Base-by-base conservation (phyloP, 2,888 invertebrate genomes). In the Amblyjoppa proteus region DNA sequence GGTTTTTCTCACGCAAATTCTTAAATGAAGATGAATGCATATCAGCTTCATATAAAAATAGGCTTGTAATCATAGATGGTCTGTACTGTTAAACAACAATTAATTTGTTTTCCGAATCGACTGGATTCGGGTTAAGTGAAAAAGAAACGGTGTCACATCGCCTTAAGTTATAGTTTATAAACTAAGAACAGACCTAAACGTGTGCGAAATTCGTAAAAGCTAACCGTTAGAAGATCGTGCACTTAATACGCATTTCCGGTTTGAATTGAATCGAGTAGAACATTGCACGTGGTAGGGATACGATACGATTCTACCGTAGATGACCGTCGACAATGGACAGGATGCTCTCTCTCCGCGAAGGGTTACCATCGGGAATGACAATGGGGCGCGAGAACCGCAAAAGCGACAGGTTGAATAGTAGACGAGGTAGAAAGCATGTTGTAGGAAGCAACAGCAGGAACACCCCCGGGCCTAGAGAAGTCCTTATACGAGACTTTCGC, bases 281-380 rank as follows among this genome's bases (percentile, higher is more conserved):
- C 28, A 53, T 49, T 71, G 38, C 31, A 31, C 61, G 13, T 13
- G 49, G 25, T 45, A 58, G 0, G 41, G 45, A 38, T 41, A 53
- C 61, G 31, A 34, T 56, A 71, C 25, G 13, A 13, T 34, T n/a
- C 25, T 56, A 70, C 51, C n/a, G 68, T 61, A 58, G 75, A 77
- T 74, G 68, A 81, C 81, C 58, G 56, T 88, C 88, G 86, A 94
- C 93, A 94, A 94, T 93, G 89, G 90, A 90, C 93, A 93, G 93
- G 93, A 93, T 93, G 91, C 91, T 51, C 74, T 53, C 28, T 64
- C 31, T 25, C 64, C 34, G 89, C 90, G 89, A 90, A 91, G 91
- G 92, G 92, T 91, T 92, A 90, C 90, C 89, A 90, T 89, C 89
- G 90, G 91, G 92, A 92, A 93, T 93, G 92, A 93, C 92, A 93